Conservation (phyloP, 2,888 invertebrate species). For the Copidosoma aretas region DNA sequence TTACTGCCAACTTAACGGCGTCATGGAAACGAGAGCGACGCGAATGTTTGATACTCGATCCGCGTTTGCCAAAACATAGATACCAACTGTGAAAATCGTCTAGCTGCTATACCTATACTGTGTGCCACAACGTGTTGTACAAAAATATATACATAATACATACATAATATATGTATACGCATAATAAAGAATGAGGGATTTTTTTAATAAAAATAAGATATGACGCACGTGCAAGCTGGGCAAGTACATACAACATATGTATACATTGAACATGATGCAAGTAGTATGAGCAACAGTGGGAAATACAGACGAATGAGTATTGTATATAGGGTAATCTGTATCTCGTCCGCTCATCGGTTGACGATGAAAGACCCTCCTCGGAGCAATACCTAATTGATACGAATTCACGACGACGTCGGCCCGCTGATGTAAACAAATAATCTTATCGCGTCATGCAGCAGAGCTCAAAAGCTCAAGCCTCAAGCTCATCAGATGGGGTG, state of each 20-base stretch:
- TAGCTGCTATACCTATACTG: no score
- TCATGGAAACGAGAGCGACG: background rate
- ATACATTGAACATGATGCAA: no score
- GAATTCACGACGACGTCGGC: no score
- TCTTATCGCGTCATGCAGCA: background rate
- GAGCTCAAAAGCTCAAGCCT: no score
- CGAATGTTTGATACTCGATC: background rate
- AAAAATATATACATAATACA: no score
- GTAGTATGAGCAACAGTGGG: background rate
- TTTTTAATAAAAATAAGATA: slow-evolving; percentile 17
- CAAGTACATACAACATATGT: no score
- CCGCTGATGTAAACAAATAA: background rate
- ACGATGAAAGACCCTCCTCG: background rate
- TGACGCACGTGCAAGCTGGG: slow-evolving; percentile 11
- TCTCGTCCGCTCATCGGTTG: background rate
- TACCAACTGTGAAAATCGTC: background rate
- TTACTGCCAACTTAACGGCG: slow-evolving; percentile 6
- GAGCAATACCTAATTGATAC: background rate
- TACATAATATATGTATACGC: no score
- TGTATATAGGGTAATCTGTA: background rate
- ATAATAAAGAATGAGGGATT: background rate
- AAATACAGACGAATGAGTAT: no score
- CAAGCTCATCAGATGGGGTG: no score
- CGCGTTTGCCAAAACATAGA: background rate
- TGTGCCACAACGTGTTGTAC: no score